These are phyloP conservation scores for Apeira syringaria DNA, from an alignment of 2,888 invertebrate genomes.

Conservation along the genomic window DNA sequence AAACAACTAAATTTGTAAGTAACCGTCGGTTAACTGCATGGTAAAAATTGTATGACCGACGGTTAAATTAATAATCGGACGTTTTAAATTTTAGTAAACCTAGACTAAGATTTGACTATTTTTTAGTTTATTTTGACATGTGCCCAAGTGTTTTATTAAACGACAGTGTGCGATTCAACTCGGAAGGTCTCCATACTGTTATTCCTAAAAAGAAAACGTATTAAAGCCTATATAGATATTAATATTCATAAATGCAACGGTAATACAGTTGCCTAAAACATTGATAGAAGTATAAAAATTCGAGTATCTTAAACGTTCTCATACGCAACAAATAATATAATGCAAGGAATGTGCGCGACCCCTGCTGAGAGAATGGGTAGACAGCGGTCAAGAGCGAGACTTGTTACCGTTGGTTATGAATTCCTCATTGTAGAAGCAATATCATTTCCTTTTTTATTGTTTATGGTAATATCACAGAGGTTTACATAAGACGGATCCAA, in stretches of 20 bases:
- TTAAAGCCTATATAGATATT: too few relatives aligned
- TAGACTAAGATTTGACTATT: too few relatives aligned
- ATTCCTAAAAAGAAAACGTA: background rate
- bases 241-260: conserved; percentile 21
- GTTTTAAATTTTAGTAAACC: too few relatives aligned
- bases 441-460: background rate
- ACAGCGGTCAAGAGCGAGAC: background rate
- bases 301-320: conserved; percentile 11
- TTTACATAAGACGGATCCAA: too few relatives aligned
- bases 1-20: too few relatives aligned
- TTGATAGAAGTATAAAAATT: conserved; percentile 18
- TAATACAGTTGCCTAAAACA: conserved; percentile 7
- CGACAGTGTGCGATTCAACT: too few relatives aligned
- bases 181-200: too few relatives aligned
- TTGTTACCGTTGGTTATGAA: background rate
- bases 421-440: background rate
- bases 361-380: conserved; percentile 11
- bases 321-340: conserved; percentile 19
- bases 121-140: too few relatives aligned
- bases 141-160: too few relatives aligned
- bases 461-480: background rate
- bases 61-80: too few relatives aligned
- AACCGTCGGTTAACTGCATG: too few relatives aligned
- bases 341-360: conserved; percentile 4
- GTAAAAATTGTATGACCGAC: too few relatives aligned